These are phyloP conservation scores for Cosmia trapezina DNA, from an alignment of 2,888 invertebrate species.

Conservation along the genomic window DNA sequence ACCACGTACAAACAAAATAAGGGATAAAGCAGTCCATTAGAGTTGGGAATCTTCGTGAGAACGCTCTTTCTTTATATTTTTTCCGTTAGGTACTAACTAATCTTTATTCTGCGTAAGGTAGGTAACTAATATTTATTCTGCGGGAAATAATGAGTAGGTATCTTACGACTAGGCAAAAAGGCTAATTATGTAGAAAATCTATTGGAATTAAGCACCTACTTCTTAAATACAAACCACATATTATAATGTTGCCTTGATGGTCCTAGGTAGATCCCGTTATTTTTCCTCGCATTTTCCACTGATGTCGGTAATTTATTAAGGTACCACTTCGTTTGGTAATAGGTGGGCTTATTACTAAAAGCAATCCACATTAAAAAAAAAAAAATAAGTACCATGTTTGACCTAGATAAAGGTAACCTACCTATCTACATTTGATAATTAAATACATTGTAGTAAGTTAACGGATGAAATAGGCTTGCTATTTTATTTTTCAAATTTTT, in stretches of 20 bases:
- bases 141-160: constrained; percentile 29
- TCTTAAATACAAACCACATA: too few species aligned
- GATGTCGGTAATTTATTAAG: neutral
- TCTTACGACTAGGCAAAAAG: too few species aligned
- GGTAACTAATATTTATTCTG: constrained; percentile 34
- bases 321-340: neutral
- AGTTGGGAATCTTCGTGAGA: constrained; percentile 67
- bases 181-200: too few species aligned
- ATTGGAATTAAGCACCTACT: neutral
- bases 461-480: neutral
- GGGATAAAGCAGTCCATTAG: constrained; percentile 79
- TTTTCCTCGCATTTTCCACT: neutral
- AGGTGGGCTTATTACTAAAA: neutral
- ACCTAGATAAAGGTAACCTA: neutral
- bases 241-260: too few species aligned
- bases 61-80: constrained; percentile 31
- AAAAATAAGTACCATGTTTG: too few species aligned
- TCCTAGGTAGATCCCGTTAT: neutral
- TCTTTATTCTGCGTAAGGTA: constrained; percentile 44
- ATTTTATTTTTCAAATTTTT: constrained; percentile 3
- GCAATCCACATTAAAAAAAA: too few species aligned
- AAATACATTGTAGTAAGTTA: constrained; percentile 4
- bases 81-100: constrained; percentile 6
- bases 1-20: constrained; percentile 76
- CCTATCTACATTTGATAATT: neutral